Base-by-base conservation (phyloP, 2,113 vertebrate species). In the Conger conger region DNA sequence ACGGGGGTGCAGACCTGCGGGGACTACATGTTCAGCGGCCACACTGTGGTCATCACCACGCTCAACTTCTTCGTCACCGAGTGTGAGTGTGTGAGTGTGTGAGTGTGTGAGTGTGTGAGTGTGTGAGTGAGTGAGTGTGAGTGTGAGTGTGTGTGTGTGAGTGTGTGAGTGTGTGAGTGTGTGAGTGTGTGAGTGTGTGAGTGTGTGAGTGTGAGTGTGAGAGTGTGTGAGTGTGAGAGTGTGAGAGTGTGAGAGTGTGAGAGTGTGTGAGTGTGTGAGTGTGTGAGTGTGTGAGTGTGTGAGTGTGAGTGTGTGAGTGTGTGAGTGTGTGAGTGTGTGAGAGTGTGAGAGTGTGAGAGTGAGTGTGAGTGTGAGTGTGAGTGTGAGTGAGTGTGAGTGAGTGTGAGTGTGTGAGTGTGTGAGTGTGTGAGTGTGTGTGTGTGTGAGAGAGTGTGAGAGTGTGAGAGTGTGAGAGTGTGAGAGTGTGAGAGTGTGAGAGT, bases 1-100 rank as follows among this genome's bases (percentile, higher is more conserved):
- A 99, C 98, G 2, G 98, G 98, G 33, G 98, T 99, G 7, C 98
- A 99, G 68, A 99, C 98, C 0, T 99, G 99, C 88, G 98, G 98
- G n/a, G 98, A 99, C 93, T 99, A 99, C 88, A 99, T 99, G 98
- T 99, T 99, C 94, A 99, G 98, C 78, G 98, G 98, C 50, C 98
- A 99, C 93, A 99, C 98, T 0, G 98, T 99, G 0, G 97, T 99
- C 86, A 92, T 99, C 63, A 99, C 98, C 73, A 96, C 99, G 97
- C 96, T 99, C 86, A 99, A 99, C 94, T 99, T 99, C 95, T 99
- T 99, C 90, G 97, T 99, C 87, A 99, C 98, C 7, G 98, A 99
- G 91, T 99, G 98, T 99, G 93, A 97, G 98, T 94, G 91, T 94
- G 38, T 94, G 93, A 20, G 94, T 94, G 89, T 95, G 94, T 94